Base-by-base conservation (phyloP, 2,113 vertebrate species). In the Pluvianellus socialis region DNA sequence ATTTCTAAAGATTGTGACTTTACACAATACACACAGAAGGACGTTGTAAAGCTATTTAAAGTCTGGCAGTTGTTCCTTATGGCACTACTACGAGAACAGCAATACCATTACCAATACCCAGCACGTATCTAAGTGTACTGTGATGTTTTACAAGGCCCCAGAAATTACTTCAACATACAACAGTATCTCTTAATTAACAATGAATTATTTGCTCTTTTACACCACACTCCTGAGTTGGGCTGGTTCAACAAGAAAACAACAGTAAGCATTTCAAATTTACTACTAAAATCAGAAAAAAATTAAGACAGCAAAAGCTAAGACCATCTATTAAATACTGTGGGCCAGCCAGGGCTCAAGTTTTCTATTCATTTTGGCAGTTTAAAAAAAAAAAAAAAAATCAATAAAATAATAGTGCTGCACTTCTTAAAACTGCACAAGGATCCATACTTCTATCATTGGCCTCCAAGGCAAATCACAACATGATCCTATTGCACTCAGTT, bases 401-500 rank as follows among this genome's bases (percentile, higher is more conserved):
- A 33, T 33, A 58, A 8, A 33, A 3, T 44, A 58, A 50, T 63
- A 86, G 0, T 10, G 7, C 27, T 35, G 38, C 6, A 73, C 63
- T 66, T 76, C 58, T 72, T n/a, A 35, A 77, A 77, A 66, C 24
- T 26, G 9, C 45, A 90, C 62, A 30, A 90, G 20, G 9, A 88
- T 20, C 58, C 61, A 82, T 19, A 47, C 6, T 1, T 2, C 26
- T 65, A 23, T 26, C 2, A 2, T 14, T 0, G 3, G 50, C 38
- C 67, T 80, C 45, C 87, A 53, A 24, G 62, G 59, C 55, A 30
- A 61, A 89, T 68, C 49, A 33, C 62, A 86, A 6, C 7, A 12
- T 5, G 33, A 61, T 50, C 52, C 52, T 50, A 6, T 2, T 32
- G 70, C 12, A 61, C 4, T 7, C 5, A 0, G 2, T 16, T 77